phyloP scores from a whole-genome alignment of 2,113 vertebrate genomes.

The Phyllostomus discolor region DNA sequence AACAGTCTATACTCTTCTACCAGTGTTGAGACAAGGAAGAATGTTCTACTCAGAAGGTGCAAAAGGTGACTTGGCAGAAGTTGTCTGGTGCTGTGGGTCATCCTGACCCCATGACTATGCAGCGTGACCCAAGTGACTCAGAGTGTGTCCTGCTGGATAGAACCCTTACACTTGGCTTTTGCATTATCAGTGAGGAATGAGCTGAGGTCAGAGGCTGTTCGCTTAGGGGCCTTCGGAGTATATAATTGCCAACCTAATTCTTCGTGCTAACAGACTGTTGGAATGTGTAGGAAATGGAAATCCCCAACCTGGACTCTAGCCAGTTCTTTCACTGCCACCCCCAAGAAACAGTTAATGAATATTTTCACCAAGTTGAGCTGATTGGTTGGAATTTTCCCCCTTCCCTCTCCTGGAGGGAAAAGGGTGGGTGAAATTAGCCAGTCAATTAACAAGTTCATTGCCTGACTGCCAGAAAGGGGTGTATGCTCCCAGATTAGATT shows the following conservation, averaged over 20 bases:
- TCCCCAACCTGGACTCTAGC: background rate
- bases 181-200: background rate
- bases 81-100: too few species aligned
- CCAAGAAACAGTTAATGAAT: background rate
- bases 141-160: background rate
- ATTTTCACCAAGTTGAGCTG: background rate
- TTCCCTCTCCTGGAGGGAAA: background rate
- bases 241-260: background rate
- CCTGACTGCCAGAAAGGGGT: background rate
- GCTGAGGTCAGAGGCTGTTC: background rate
- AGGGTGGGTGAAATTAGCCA: background rate
- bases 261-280: background rate
- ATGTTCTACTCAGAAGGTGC: background rate
- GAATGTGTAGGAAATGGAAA: background rate
- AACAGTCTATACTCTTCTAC: background rate
- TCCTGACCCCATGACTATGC: background rate
- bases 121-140: background rate
- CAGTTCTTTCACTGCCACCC: background rate
- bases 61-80: background rate
- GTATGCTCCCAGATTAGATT: background rate
- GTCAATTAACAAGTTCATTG: background rate
- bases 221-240: background rate
- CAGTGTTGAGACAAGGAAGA: background rate
- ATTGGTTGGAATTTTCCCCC: background rate
- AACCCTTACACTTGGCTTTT: background rate